Percentiles rank a stretch among this genome's conserved stretches.
Conservation (phyloP, 2,797 vertebrate species). For the Coregonus ussuriensis region DNA sequence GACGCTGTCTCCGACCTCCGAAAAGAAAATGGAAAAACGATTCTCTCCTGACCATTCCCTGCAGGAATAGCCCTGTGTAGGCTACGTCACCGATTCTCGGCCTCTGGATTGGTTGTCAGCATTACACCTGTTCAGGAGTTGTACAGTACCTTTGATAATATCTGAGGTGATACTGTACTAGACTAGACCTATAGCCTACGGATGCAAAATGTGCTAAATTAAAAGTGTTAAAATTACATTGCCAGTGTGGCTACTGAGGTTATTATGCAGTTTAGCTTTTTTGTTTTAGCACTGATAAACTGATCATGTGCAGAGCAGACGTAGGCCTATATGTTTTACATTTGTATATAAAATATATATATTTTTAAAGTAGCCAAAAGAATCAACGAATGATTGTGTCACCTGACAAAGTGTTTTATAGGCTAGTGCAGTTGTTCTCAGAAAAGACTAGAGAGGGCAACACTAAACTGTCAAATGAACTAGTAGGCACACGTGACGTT, state of each 20-base stretch:
- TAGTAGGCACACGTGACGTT: neutral
- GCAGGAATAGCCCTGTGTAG: conserved; percentile 6
- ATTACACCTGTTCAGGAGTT: neutral
- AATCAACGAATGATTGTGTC: neutral
- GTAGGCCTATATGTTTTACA: neutral
- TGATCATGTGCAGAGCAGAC: neutral
- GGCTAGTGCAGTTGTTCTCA: neutral
- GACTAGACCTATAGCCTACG: no score
- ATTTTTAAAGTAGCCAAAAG: neutral
- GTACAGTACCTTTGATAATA: neutral
- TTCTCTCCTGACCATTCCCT: conserved; percentile 41
- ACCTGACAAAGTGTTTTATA: neutral
- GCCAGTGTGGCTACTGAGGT: no score
- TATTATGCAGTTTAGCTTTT: neutral
- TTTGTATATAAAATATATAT: neutral
- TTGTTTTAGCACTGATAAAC: neutral
- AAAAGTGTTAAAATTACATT: neutral
- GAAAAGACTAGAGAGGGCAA: neutral
- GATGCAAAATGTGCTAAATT: neutral
- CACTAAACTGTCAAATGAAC: neutral
- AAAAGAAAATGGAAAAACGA: conserved; percentile 49
- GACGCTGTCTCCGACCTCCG: neutral
- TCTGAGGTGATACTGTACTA: no score
- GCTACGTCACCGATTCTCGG: conserved; percentile 38
- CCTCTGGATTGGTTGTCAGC: conserved; percentile 39